phyloP scores from a whole-genome alignment of 2,888 invertebrate genomes.

The Lasius platythorax region DNA sequence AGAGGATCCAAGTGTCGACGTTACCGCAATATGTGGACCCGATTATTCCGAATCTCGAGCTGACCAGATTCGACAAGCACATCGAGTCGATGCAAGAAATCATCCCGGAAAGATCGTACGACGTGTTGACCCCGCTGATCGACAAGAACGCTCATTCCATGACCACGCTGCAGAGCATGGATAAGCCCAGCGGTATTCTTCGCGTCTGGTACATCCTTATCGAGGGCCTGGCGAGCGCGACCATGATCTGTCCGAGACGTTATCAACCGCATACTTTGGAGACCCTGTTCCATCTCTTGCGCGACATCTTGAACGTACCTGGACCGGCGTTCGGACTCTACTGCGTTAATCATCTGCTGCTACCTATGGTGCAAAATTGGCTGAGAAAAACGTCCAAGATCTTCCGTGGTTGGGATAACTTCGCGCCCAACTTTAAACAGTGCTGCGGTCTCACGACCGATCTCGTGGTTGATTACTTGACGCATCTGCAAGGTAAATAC shows the following conservation, averaged over 20 bases:
- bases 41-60: slow-evolving; percentile 92
- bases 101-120: slow-evolving; percentile 90
- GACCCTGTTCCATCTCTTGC: slow-evolving; percentile 94
- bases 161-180: slow-evolving; percentile 89
- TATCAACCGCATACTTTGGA: slow-evolving; percentile 96
- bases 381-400: slow-evolving; percentile 91
- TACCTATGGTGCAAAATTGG: slow-evolving; percentile 98
- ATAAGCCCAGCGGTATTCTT: slow-evolving; percentile 93
- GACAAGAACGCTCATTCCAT: slow-evolving; percentile 87
- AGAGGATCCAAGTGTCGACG: slow-evolving; percentile 92
- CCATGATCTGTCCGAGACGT: slow-evolving; percentile 92
- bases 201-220: slow-evolving; percentile 96
- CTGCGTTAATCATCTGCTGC: slow-evolving; percentile 95
- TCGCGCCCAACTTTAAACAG: slow-evolving; percentile 97
- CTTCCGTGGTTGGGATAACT: slow-evolving; percentile 91
- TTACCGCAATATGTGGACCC: slow-evolving; percentile 94
- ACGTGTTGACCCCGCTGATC: slow-evolving; percentile 87
- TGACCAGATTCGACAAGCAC: slow-evolving; percentile 89
- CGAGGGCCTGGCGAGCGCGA: slow-evolving; percentile 94
- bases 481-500: slow-evolving; percentile 89
- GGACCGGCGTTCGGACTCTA: slow-evolving; percentile 96
- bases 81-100: slow-evolving; percentile 90
- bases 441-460: slow-evolving; percentile 97
- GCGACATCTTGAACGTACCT: slow-evolving; percentile 92
- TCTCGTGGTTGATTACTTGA: slow-evolving; percentile 94